These are phyloP conservation scores for Jordanella pulchra DNA, from an alignment of 2,797 vertebrate species.

Conservation along the genomic window DNA sequence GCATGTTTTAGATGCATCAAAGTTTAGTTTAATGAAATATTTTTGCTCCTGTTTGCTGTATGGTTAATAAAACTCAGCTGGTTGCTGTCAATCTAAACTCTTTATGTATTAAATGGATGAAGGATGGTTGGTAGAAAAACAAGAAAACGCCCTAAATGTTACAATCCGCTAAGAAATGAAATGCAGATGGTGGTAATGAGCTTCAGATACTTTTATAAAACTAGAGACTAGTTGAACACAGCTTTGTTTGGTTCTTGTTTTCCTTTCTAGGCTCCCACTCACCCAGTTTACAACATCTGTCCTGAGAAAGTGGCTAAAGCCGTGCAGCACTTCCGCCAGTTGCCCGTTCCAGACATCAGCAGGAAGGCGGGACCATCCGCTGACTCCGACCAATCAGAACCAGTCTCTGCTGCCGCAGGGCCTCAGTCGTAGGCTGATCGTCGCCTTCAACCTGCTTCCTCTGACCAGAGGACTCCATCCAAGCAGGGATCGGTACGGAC, in stretches of 20 bases:
- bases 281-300: constrained; percentile 95
- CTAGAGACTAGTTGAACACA: not conserved
- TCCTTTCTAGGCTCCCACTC: constrained; percentile 85
- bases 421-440: constrained; percentile 41
- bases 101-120: not conserved
- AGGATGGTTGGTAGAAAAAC: not conserved
- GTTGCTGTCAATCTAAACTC: not conserved
- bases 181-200: no score
- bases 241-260: not conserved
- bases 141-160: not conserved
- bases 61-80: not conserved
- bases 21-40: no score
- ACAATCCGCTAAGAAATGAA: not conserved
- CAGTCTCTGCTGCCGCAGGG: constrained; percentile 13
- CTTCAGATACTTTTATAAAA: not conserved
- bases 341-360: constrained; percentile 74
- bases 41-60: not conserved
- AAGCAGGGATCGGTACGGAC: constrained; percentile 22
- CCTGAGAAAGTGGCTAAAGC: constrained; percentile 91
- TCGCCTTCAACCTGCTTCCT: constrained; percentile 13
- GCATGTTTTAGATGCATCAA: not conserved
- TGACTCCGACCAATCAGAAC: not conserved
- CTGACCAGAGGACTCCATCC: constrained; percentile 25
- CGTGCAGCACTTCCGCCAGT: constrained; percentile 84
- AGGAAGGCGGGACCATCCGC: constrained; percentile 2